Base-by-base conservation (phyloP, 2,888 invertebrate species). In the Tridacna crocea region DNA sequence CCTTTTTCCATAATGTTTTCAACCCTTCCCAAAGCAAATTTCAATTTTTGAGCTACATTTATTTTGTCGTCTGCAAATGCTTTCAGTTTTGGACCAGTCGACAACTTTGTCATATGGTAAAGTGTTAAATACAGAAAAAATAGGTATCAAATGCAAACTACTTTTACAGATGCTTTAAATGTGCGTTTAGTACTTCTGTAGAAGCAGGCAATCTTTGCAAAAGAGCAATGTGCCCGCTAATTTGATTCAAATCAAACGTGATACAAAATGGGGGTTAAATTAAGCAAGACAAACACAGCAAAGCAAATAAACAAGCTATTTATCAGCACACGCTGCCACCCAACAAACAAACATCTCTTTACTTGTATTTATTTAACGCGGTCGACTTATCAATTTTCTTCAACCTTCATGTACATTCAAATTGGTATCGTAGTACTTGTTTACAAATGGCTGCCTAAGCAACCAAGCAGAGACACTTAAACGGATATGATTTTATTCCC, bases 391-490 rank as follows among this genome's bases (percentile, higher is more conserved):
- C 79, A 47, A 66, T 72, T 63, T 81, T 47, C 70, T 70, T 22
- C 10, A 72, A n/a, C 58, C n/a, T 19, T 36, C 58, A 73, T 61
- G 46, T 61, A 74, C 74, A 61, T 22, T 36, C 46, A 22, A 27
- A 47, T 61, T 19, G 15, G 27, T 17, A 58, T 22, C 36, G 36
- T 36, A 36, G 36, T 36, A 36, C 24, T 74, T 81, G 81, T 81
- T 81, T 77, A 81, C 81, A 77, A 68, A 81, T 77, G 77, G 75
- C 79, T 80, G 73, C 84, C 84, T 79, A 84, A 80, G 84, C 84
- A 84, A 84, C 84, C 77, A 80, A 48, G 60, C 26, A 75, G 65
- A 55, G 36, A 15, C 55, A 55, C 55, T 55, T 55, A 19, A 55
- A 55, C 55, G 19, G 55, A 55, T 70, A 48, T 65, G 48, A 12